Evolutionary conservation across 2,113 vertebrate species (phyloP), one percentile per base, ranked within the genome.

Genomic region (Trematocara macrostoma): DNA sequence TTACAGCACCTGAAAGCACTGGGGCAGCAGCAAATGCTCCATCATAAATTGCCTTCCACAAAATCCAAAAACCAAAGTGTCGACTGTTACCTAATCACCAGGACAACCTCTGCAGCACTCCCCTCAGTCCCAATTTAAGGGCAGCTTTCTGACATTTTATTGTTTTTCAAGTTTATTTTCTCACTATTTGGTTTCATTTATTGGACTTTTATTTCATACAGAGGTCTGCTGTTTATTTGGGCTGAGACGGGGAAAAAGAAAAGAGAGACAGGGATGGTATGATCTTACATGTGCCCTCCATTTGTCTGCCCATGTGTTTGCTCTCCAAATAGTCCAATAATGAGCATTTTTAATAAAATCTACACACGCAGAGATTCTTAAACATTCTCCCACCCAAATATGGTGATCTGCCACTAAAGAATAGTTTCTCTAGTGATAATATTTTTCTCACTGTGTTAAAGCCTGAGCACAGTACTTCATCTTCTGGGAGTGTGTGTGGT

Each of bases 151-250:
- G 85, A 76, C 53, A 47, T 92, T 91, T 92, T 82, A 82, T 88
- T 84, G 61, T 93, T 93, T 91, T 93, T 88, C 18, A 79, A 29
- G 81, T 85, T 95, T 92, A 89, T 87, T 95, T 94, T 94, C 86
- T 64, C 83, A 92, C 91, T 88, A 81, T 91, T 92, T 87, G 71
- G 82, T 91, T 93, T 93, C 81, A 89, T 90, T 93, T 94, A 92
- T 95, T 92, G 92, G 87, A 88, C 55, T 51, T 78, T 84, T 83
- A 81, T 89, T 94, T 92, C 88, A 86, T 16, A 57, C 74, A 87
- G 76, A 85, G 78, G 67, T 45, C 80, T 76, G 89, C 52, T 86
- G 91, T 87, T 88, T 84, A 85, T 92, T 81, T 90, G 79, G 84
- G 86, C 87, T 6, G 64, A 88, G 87, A 47, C 3, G 3, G 47